Conservation (phyloP, 2,113 vertebrate species). For the Saiga tatarica region DNA sequence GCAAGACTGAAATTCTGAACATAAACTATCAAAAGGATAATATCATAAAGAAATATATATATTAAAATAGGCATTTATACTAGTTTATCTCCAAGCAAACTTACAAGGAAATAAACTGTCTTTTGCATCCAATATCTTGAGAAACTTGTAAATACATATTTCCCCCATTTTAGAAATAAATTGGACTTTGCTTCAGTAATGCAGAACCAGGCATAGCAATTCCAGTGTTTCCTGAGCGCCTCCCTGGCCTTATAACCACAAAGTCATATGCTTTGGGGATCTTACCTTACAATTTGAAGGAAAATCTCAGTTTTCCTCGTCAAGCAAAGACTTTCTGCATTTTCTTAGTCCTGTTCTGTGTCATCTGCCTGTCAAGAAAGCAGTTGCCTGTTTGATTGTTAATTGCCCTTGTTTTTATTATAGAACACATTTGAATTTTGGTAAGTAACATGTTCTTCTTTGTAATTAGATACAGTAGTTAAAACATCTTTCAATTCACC, state of each 20-base stretch:
- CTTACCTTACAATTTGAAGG: conserved; percentile 69
- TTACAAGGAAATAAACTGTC: not conserved
- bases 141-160: not conserved
- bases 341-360: conserved; percentile 70
- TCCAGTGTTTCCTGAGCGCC: conserved; percentile 8
- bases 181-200: not conserved
- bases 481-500: conserved; percentile 77
- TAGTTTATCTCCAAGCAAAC: not conserved
- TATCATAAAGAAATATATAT: not conserved
- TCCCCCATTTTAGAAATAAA: not conserved
- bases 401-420: conserved; percentile 77
- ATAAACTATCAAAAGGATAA: not conserved
- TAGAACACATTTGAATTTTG: conserved; percentile 68
- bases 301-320: conserved; percentile 69
- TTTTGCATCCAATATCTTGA: conserved; percentile 1
- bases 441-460: conserved; percentile 78
- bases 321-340: conserved; percentile 51
- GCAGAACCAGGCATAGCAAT: not conserved
- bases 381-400: conserved; percentile 78
- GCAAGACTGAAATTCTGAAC: not conserved
- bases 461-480: conserved; percentile 80
- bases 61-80: not conserved
- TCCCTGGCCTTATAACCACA: conserved; percentile 62
- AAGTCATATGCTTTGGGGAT: conserved; percentile 39
- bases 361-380: conserved; percentile 78